phyloP scores from a whole-genome alignment of 2,797 vertebrate species.

The Ateles fusciceps region DNA sequence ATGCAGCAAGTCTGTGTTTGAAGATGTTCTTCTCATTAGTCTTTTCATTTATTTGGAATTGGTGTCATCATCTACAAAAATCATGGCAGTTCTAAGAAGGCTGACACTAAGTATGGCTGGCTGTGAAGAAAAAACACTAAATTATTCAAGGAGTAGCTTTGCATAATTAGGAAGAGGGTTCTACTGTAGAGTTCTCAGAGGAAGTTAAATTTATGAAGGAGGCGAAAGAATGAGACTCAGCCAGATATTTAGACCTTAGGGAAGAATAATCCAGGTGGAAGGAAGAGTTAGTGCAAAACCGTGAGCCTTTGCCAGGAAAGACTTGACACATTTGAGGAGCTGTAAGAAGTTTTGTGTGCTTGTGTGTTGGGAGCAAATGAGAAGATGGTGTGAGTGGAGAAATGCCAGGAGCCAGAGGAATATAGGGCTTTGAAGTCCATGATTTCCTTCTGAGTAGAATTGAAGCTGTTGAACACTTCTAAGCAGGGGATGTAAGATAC shows the following conservation, averaged over 20 bases:
- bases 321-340: not conserved
- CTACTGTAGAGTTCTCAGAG: not conserved
- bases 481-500: not conserved
- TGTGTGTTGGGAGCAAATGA: not conserved
- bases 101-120: not conserved
- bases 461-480: not conserved
- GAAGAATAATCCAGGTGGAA: not conserved
- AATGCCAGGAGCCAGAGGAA: not conserved
- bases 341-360: not conserved
- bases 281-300: not conserved
- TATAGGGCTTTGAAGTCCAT: accelerated
- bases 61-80: not conserved
- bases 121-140: not conserved
- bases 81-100: not conserved
- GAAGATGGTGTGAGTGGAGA: not conserved
- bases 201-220: not conserved
- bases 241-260: not conserved
- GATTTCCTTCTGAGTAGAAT: not conserved
- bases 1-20: not conserved
- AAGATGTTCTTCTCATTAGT: not conserved
- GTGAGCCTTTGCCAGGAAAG: not conserved
- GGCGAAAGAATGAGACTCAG: not conserved
- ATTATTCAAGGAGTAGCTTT: not conserved
- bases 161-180: not conserved
- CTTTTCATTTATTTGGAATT: not conserved